Evolutionary conservation across 1,140 invertebrate species (phyloP), one percentile per base, ranked within the genome.

Genomic region (Asobara japonica): DNA sequence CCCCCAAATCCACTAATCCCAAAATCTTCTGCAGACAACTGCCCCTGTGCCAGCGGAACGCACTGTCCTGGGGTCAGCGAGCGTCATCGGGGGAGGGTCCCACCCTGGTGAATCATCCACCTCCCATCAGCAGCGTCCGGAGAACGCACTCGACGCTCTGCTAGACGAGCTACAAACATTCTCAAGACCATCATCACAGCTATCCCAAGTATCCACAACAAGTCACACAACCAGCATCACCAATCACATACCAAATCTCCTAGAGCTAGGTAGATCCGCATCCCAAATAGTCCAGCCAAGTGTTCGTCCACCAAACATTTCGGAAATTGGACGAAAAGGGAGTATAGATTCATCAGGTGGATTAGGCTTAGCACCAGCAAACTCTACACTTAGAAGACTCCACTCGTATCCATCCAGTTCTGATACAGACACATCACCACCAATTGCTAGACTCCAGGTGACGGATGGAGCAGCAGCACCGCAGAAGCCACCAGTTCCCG

Each of bases 141-240:
- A 96, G 92, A 96, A 96, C 92, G 94, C 95, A 91, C 94, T 97
- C 92, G 95, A 97, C 92, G 94, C 94, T 92, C 87, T 97, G 92
- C 86, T 97, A 94, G 95, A 96, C 83, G 95, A 97, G 86, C 89
- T 96, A 61, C 94, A 96, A 84, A 96, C 94, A 8, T 95, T 95
- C 83, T 91, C 92, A 29, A 91, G 92, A 76, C 93, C 93, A 74
- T 88, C 86, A 60, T 86, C 84, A 11, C 80, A 83, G 67, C 72
- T 84, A 13, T 80, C 81, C 13, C 84, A 87, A 68, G 76, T 77
- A 8, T 78, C 82, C 0, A 65, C 70, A 51, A 41, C 51, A 31
- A 71, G 69, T 25, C 69, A 73, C 77, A 78, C 30, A 73, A 71
- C 45, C 76, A 78, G 71, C 65, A n/a, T n/a, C n/a, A n/a, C n/a